Base-by-base conservation (phyloP, 1,140 invertebrate species). In the Bombus breviceps region DNA sequence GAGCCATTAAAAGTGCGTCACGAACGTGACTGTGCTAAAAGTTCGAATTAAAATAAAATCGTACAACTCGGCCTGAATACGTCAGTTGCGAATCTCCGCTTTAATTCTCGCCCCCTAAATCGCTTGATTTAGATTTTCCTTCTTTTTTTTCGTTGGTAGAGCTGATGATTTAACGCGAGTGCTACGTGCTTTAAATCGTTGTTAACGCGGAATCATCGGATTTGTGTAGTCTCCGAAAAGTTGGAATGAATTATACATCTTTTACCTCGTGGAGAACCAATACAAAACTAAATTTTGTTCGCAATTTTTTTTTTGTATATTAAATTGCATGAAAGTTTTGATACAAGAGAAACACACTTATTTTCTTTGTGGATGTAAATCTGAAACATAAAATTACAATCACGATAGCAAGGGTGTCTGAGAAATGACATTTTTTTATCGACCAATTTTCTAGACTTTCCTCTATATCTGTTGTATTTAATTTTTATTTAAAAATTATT, bases 31-130 rank as follows among this genome's bases (percentile, higher is more conserved):
- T 43, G 41, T n/a, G 39, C 4, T 28, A 62, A 76, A 66, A 83
- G 41, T 75, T 75, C 41, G 41, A 66, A 83, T 83, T 83, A 66
- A 75, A 83, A 83, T 76, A 76, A 76, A 76, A 76, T 76, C 41
- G 41, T 10, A 43, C 73, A 59, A 83, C 47, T 68, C 72, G 34
- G 25, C 2, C 6, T 34, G 72, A 66, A 76, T 76, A 41, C 73
- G 64, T 9, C 25, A 13, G 28, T 32, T 12, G 25, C 28, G 41
- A 76, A n/a, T 39, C 43, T 83, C 59, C 72, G 62, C 32, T 75
- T 75, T 78, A 78, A 78, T 78, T 78, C 34, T 62, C 76, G 59
- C 12, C 39, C 22, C 34, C 3, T 3, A 28, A 57, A 76, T 59
- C 34, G 74, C 47, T 76, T 34, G 74, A 76, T 76, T 76, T 59